Conservation (phyloP, 1,140 invertebrate genomes). For the Hetaerina americana region DNA sequence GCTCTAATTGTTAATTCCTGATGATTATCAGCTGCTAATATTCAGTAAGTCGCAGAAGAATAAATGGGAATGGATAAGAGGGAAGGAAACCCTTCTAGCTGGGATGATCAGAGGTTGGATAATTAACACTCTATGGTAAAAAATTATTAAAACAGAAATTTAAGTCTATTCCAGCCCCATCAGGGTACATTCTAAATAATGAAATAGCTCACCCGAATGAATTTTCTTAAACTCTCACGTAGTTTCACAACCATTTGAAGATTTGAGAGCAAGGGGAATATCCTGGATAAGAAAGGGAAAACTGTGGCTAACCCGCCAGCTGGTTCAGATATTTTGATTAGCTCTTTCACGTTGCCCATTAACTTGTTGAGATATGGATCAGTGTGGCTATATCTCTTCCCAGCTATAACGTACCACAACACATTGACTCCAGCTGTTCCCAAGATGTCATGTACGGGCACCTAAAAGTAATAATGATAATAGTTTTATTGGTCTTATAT, state of each 20-base stretch:
- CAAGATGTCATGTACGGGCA: constrained; percentile 17
- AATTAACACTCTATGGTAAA: no score
- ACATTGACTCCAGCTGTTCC: constrained; percentile 16
- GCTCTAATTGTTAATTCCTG: no score
- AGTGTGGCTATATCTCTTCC: constrained; percentile 2
- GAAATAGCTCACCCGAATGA: not conserved
- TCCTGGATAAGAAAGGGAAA: not conserved
- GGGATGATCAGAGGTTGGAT: no score
- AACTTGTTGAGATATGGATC: not conserved
- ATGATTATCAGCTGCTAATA: no score
- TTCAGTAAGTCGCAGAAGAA: no score
- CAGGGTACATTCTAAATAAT: no score
- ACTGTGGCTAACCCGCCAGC: not conserved
- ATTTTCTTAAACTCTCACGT: not conserved
- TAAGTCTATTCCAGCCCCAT: no score
- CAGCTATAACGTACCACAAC: constrained; percentile 17
- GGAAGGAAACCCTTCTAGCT: no score
- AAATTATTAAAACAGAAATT: no score
- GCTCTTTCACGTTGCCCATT: not conserved
- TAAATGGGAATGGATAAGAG: no score
- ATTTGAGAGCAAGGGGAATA: not conserved
- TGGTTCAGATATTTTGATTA: not conserved
- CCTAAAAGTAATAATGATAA: constrained; percentile 3
- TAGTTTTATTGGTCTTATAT: no score
- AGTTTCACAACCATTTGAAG: not conserved